Percentiles rank a stretch among this genome's conserved stretches.
Conservation (phyloP, 2,888 invertebrate species). For the Agonum fuliginosum region DNA sequence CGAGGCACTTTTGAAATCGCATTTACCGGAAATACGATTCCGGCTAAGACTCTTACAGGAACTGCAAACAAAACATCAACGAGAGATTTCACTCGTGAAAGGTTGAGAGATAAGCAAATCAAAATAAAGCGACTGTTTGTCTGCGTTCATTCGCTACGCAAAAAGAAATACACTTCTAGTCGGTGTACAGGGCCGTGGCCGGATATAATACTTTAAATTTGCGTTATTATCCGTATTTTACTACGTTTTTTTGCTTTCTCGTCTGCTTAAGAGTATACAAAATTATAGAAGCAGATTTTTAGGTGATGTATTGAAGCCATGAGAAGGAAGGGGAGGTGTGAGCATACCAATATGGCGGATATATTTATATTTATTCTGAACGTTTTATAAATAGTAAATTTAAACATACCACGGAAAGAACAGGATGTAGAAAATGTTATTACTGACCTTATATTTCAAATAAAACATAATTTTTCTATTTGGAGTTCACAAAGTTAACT, state of each 20-base stretch:
- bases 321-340: too few species aligned
- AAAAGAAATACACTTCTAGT: constrained; percentile 38
- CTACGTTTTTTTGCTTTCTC: background rate
- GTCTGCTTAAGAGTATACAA: too few species aligned
- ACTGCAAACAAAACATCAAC: constrained; percentile 58
- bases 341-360: too few species aligned
- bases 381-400: too few species aligned
- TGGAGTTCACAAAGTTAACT: too few species aligned
- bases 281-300: too few species aligned
- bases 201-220: constrained; percentile 3
- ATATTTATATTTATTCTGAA: too few species aligned
- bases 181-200: background rate
- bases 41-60: constrained; percentile 56
- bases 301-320: too few species aligned
- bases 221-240: background rate
- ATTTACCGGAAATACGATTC: constrained; percentile 58
- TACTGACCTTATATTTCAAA: too few species aligned
- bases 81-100: constrained; percentile 56
- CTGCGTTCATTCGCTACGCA: constrained; percentile 39
- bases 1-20: constrained; percentile 56
- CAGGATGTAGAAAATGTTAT: too few species aligned
- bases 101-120: constrained; percentile 57
- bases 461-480: too few species aligned
- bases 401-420: too few species aligned
- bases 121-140: constrained; percentile 56